Evolutionary conservation across 2,797 vertebrate species (phyloP), one percentile per base, ranked within the genome.

Genomic region (Thamnophis elegans): DNA sequence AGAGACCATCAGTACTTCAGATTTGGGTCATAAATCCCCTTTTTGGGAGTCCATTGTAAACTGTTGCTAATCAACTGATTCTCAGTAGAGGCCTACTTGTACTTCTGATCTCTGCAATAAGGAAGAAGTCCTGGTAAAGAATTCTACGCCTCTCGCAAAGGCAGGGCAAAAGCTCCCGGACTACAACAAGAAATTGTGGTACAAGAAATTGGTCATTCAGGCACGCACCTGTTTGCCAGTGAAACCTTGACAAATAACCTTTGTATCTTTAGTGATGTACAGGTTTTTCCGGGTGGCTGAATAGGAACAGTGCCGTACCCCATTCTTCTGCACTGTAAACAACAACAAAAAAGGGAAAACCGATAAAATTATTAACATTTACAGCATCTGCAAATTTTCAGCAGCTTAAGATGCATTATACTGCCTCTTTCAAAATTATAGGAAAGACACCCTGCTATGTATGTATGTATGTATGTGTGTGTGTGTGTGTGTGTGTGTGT

Each of bases 211-310:
- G 55, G 8, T 26, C 73, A 86, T 36, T 85, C 60, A 58, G 90
- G 53, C 36, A 98, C 98, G n/a, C 96, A 99, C 99, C 99, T 99
- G 99, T 96, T 99, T 99, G 94, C 99, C 99, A 86, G 99, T 99
- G 97, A 99, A 99, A 55, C 99, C 99, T 92, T 99, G 99, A 96
- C 99, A 99, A 97, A 99, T 98, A 97, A 99, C 98, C 97, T 99
- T 99, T 0, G 99, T 99, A 96, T 97, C 97, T 97, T 98, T 99
- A 96, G 96, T 97, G 93, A 99, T 98, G 95, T 98, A 99, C 65
- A 99, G 98, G 95, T 99, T 97, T 95, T 98, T 98, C 95, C 99
- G 98, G 16, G 98, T 97, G 14, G 97, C 97, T 0, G 97, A 97
- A 94, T 99, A 99, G 95, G 97, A 97, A 93, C 98, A 99, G 94